Base-by-base conservation (phyloP, 2,888 invertebrate species). In the Eurois occulta region DNA sequence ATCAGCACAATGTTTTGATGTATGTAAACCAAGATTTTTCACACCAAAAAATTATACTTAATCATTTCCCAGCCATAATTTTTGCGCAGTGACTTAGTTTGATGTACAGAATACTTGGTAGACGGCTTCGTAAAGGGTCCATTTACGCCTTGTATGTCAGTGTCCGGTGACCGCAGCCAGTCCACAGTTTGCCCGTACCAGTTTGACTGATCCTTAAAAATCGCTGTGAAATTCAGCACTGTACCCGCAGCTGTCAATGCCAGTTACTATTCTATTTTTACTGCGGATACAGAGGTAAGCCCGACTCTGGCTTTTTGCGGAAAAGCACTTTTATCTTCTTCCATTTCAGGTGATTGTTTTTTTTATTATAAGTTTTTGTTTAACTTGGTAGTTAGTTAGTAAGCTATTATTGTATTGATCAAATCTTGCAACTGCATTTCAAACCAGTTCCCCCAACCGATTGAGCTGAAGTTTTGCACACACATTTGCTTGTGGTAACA, bases 191-290 rank as follows among this genome's bases (percentile, higher is more conserved):
- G 6, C 7, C 2, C 38, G 38, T 38, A 65, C 6, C 38, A 65
- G 0, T 65, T 41, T 41, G 64, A 65, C 41, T 41, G 65, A 65
- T 28, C 10, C 6, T 8, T 62, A n/a, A 10, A 77, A 76, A 52
- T 35, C 35, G 16, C 55, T 38, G 38, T 55, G 16, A 24, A 76
- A 62, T 81, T 64, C 38, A 55, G 46, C 28, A 64, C n/a, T 41
- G 0, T n/a, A 11, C 46, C 28, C 38, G 35, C 35, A 76, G 62
- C 65, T 82, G 82, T 80, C 82, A 76, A 81, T 69, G 58, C 41
- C 81, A 76, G 46, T 41, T 64, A 68, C 55, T 41, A 69, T 82
- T 77, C 55, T 69, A 48, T 82, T 77, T 82, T 69, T 55, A 80
- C 32, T 46, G 52, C 52, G 28, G 46, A 64, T 78, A 58, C 43